phyloP scores from a whole-genome alignment of 2,888 invertebrate species.

The Chrysotoxum bicinctum region DNA sequence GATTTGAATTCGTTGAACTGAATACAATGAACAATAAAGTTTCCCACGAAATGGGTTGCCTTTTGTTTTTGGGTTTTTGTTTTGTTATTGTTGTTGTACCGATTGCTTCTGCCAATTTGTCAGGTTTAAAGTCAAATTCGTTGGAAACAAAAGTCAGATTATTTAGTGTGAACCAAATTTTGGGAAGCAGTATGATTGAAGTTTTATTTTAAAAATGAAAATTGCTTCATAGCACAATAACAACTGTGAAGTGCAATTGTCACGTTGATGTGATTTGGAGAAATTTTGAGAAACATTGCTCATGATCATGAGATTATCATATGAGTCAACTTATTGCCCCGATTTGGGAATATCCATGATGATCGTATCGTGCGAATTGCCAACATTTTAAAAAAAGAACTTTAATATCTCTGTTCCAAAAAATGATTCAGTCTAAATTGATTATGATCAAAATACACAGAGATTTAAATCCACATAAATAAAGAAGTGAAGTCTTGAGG shows the following conservation, averaged over 20 bases:
- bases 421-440: no score
- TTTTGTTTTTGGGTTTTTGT: not conserved
- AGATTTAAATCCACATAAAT: no score
- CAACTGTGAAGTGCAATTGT: slow-evolving; percentile 39
- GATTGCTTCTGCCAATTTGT: slow-evolving; percentile 59
- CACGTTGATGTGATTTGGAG: slow-evolving; percentile 44
- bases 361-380: no score
- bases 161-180: slow-evolving; percentile 10
- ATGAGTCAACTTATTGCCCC: slow-evolving; percentile 4
- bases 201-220: slow-evolving; percentile 6
- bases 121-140: slow-evolving; percentile 18
- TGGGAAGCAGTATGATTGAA: not conserved
- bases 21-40: slow-evolving; percentile 55
- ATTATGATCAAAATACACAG: no score
- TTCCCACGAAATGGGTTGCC: slow-evolving; percentile 61
- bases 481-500: no score
- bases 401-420: no score
- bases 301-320: not conserved
- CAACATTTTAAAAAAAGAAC: no score
- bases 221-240: not conserved
- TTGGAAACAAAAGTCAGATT: slow-evolving; percentile 1
- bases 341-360: not conserved
- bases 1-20: slow-evolving; percentile 53
- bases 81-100: not conserved
- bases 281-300: slow-evolving; percentile 24